Evolutionary conservation across 2,797 vertebrate species (phyloP).

Genomic region (Aldrovandia affinis): DNA sequence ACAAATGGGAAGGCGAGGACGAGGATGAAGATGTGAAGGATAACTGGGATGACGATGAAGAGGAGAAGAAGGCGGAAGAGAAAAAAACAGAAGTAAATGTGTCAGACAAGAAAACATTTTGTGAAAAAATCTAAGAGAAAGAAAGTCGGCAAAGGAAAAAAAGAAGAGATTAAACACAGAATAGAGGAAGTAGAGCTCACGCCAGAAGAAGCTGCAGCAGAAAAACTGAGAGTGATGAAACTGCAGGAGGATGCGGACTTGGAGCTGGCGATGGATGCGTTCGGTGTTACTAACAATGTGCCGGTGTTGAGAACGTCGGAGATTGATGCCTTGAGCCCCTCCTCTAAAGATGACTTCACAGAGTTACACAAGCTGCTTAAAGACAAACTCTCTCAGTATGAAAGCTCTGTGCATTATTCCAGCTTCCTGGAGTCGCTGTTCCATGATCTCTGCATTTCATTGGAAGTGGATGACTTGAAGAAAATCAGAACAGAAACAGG

Average conservation of each 20-base stretch:
- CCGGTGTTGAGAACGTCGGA: constrained; percentile 73
- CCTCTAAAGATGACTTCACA: constrained; percentile 94
- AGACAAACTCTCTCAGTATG: constrained; percentile 93
- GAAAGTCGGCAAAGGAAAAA: constrained; percentile 84
- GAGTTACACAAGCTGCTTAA: constrained; percentile 93
- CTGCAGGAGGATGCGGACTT: constrained; percentile 93
- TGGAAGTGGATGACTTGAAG: constrained; percentile 98
- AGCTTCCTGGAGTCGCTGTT: constrained; percentile 93
- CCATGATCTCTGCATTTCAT: constrained; percentile 93
- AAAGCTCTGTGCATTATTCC: constrained; percentile 93
- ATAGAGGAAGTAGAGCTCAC: constrained; percentile 70
- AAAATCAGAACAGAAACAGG: constrained; percentile 97
- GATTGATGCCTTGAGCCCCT: constrained; percentile 95
- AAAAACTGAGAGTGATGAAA: constrained; percentile 89
- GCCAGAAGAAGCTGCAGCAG: constrained; percentile 84
- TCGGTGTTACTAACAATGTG: constrained; percentile 81
- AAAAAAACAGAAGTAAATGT: constrained; percentile 83
- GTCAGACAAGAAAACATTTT: constrained; percentile 93
- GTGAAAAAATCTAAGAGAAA: constrained; percentile 95
- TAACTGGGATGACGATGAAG: constrained; percentile 95
- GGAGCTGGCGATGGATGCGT: constrained; percentile 93
- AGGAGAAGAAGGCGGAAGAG: constrained; percentile 74
- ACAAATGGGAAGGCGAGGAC: constrained; percentile 86
- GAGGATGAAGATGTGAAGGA: constrained; percentile 96
- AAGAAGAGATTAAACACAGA: constrained; percentile 78